A percentile compares a stretch with the other conserved stretches of the same genome.
These are phyloP conservation scores for Aphrocallistes beatrix DNA, from an alignment of 37 sponge, comb jelly and placozoan species.

Conservation along the genomic window DNA sequence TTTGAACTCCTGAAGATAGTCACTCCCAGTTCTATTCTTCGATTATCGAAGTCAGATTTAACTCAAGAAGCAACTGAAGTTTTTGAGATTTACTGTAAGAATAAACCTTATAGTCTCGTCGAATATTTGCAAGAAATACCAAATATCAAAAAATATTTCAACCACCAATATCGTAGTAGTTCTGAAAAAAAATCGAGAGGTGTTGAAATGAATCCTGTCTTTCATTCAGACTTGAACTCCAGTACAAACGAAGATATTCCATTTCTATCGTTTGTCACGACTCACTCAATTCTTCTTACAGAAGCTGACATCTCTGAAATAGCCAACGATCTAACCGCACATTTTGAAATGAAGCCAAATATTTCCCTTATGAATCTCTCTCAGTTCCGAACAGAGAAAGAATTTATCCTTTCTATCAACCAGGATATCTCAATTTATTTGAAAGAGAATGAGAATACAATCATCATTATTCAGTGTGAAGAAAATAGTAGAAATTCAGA, in stretches of 20 bases:
- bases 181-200: no score
- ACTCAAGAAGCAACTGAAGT: background rate
- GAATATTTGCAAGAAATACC: background rate
- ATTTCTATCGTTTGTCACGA: background rate
- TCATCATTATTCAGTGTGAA: background rate
- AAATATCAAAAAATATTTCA: no score
- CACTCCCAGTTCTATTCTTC: background rate
- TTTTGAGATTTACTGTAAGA: background rate
- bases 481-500: background rate
- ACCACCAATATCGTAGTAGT: background rate
- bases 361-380: background rate
- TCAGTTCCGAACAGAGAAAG: background rate
- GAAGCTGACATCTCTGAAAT: conserved; percentile 6
- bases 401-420: background rate
- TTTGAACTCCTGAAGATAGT: background rate
- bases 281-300: background rate
- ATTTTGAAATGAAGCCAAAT: background rate
- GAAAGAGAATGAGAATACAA: background rate
- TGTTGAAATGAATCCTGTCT: no score
- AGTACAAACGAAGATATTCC: no score
- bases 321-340: background rate
- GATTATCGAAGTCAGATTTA: background rate
- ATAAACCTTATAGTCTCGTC: background rate
- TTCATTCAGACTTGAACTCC: no score
- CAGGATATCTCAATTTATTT: background rate